These are phyloP conservation scores for Lapara coniferarum DNA, from an alignment of 2,888 invertebrate genomes.

Conservation along the genomic window DNA sequence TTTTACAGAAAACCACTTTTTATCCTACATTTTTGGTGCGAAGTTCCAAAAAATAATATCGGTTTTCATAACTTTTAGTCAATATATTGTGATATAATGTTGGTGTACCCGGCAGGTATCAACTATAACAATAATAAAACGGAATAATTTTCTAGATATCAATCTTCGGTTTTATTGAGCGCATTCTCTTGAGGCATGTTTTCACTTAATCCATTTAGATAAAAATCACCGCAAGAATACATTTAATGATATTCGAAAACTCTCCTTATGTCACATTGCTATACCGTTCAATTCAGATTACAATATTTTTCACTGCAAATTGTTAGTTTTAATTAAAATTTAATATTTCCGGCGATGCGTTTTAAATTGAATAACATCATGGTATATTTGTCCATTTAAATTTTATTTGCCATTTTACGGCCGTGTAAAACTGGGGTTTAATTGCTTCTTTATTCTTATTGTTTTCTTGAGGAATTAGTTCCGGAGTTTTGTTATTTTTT, in stretches of 20 bases:
- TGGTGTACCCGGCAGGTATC: background rate
- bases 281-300: slow-evolving; percentile 24
- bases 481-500: background rate
- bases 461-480: background rate
- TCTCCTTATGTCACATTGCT: slow-evolving; percentile 46
- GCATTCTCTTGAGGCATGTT: slow-evolving; percentile 55
- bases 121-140: slow-evolving; percentile 1
- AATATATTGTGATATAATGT: background rate
- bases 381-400: background rate
- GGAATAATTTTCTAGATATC: slow-evolving; percentile 43
- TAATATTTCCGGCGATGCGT: slow-evolving; percentile 9
- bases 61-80: no score
- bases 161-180: slow-evolving; percentile 56
- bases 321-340: slow-evolving; percentile 19
- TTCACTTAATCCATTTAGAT: slow-evolving; percentile 70
- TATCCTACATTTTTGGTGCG: no score
- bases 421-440: background rate
- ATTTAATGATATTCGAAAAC: slow-evolving; percentile 56
- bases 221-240: slow-evolving; percentile 54
- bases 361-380: slow-evolving; percentile 16
- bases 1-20: no score
- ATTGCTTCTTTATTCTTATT: slow-evolving; percentile 4
- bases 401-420: slow-evolving; percentile 1
- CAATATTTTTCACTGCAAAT: background rate
- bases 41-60: no score